phyloP scores from a whole-genome alignment of 2,888 invertebrate genomes.

The Nezara viridula region DNA sequence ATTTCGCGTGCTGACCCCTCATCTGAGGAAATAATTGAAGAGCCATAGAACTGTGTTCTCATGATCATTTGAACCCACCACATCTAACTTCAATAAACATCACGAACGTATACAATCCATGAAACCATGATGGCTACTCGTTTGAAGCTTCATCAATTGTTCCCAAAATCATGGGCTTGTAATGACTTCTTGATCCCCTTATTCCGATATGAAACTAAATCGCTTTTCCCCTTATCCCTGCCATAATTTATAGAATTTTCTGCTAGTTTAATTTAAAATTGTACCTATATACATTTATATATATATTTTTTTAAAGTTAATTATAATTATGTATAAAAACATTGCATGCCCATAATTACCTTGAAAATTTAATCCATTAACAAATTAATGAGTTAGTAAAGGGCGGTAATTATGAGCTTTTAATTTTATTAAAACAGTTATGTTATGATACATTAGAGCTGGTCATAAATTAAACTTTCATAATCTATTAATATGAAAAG shows the following conservation, averaged over 20 bases:
- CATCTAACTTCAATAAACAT: background rate
- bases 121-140: background rate
- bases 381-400: slow-evolving; percentile 34
- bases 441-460: background rate
- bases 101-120: slow-evolving; percentile 41
- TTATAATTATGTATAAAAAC: slow-evolving; percentile 21
- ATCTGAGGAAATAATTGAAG: slow-evolving; percentile 46
- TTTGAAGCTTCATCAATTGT: background rate
- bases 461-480: background rate
- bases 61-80: slow-evolving; percentile 31
- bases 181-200: background rate
- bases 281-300: background rate
- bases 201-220: background rate
- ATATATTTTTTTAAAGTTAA: background rate
- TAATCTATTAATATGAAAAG: background rate
- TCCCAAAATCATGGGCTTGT: background rate
- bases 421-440: slow-evolving; percentile 2
- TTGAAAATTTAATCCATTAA: slow-evolving; percentile 39
- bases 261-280: background rate
- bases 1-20: slow-evolving; percentile 44
- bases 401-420: slow-evolving; percentile 9
- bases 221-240: background rate
- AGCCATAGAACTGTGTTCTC: slow-evolving; percentile 18
- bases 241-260: background rate
- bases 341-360: slow-evolving; percentile 26